phyloP scores from a whole-genome alignment of 2,113 vertebrate species.

The Paedocypris sp. region DNA sequence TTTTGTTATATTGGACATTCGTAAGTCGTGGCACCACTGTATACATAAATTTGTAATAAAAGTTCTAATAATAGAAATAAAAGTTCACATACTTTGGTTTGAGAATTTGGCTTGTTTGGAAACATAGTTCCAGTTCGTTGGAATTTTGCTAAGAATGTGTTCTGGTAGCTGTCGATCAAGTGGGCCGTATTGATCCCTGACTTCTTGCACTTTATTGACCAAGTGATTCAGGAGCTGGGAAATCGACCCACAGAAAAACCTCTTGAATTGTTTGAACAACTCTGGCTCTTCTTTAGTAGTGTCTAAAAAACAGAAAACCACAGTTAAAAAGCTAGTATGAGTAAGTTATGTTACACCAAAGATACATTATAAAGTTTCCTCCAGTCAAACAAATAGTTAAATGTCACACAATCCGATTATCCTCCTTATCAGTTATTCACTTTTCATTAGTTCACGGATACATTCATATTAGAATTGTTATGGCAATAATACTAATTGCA shows the following conservation, averaged over 20 bases:
- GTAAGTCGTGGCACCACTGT: too few relatives aligned
- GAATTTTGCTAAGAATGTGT: slow-evolving; percentile 68
- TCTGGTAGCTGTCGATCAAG: slow-evolving; percentile 60
- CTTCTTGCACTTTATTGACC: slow-evolving; percentile 65
- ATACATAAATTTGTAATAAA: not conserved
- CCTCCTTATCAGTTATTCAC: too few relatives aligned
- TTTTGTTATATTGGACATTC: too few relatives aligned
- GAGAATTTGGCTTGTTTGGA: slow-evolving; percentile 52
- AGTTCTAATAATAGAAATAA: not conserved
- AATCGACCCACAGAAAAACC: slow-evolving; percentile 62
- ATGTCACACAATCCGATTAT: too few relatives aligned
- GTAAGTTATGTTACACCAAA: too few relatives aligned
- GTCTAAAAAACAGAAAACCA: slow-evolving; percentile 37
- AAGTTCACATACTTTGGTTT: slow-evolving; percentile 55
- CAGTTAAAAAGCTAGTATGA: not conserved
- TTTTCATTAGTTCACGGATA: too few relatives aligned
- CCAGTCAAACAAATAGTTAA: too few relatives aligned
- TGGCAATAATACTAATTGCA: too few relatives aligned
- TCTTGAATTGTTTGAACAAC: slow-evolving; percentile 65
- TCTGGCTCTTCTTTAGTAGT: slow-evolving; percentile 44
- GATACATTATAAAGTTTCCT: too few relatives aligned
- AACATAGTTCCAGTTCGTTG: slow-evolving; percentile 79
- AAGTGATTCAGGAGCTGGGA: slow-evolving; percentile 64
- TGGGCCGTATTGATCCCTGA: slow-evolving; percentile 49
- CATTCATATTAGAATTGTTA: too few relatives aligned